Conservation (phyloP, 1,140 invertebrate genomes). For the Drosophila baimaii region DNA sequence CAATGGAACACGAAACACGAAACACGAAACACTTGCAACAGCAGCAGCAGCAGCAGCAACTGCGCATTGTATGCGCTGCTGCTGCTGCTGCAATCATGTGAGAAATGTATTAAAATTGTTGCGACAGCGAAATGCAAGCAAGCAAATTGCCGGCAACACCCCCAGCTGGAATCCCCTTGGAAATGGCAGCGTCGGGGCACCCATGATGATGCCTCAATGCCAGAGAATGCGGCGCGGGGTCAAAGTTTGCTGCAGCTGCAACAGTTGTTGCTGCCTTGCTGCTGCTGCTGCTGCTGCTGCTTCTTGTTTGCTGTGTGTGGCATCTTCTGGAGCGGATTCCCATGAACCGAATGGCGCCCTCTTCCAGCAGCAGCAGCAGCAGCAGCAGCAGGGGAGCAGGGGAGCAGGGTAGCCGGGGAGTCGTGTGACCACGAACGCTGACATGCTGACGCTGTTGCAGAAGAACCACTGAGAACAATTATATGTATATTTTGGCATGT, state of each 20-base stretch:
- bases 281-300: constrained; percentile 24
- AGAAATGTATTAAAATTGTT: constrained; percentile 77
- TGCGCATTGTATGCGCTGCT: constrained; percentile 24
- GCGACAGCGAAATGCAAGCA: constrained; percentile 76
- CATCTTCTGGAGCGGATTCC: constrained; percentile 73
- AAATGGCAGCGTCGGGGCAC: constrained; percentile 10
- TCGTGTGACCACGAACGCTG: constrained; percentile 63
- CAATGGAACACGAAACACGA: constrained; percentile 33
- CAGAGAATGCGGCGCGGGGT: constrained; percentile 63
- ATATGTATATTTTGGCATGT: neutral
- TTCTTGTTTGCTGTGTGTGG: constrained; percentile 60
- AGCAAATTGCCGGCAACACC: constrained; percentile 60
- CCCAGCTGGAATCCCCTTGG: neutral
- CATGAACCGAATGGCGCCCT: constrained; percentile 74
- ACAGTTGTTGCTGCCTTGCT: constrained; percentile 41
- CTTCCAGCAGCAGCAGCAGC: constrained; percentile 35
- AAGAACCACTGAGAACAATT: constrained; percentile 11
- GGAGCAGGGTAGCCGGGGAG: constrained; percentile 15
- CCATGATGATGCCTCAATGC: constrained; percentile 60
- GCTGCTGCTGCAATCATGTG: constrained; percentile 62
- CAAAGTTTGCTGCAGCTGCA: constrained; percentile 65
- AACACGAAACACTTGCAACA: constrained; percentile 40
- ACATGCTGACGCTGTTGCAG: constrained; percentile 62
- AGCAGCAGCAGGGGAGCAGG: neutral
- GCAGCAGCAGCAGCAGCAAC: constrained; percentile 22